These are phyloP conservation scores for Coenonympha arcania DNA, from an alignment of 2,888 invertebrate genomes.

Conservation along the genomic window DNA sequence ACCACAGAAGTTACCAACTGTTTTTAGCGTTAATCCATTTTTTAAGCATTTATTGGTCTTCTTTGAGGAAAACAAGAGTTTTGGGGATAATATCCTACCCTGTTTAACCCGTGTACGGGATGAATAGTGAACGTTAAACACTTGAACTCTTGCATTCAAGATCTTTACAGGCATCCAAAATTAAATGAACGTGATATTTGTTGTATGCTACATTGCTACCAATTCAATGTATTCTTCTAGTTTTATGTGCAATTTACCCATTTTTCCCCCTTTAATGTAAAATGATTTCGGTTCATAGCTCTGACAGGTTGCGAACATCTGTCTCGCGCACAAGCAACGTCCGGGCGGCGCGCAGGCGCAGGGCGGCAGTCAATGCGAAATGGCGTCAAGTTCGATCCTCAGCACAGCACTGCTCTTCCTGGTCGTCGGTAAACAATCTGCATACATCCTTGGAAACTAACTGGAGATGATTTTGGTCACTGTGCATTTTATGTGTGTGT, in stretches of 20 bases:
- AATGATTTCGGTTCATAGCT: background rate
- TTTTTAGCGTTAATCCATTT: no score
- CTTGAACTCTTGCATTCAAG: no score
- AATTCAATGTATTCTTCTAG: background rate
- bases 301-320: slow-evolving; percentile 19
- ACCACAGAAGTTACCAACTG: background rate
- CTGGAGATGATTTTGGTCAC: no score
- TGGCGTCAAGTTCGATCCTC: slow-evolving; percentile 37
- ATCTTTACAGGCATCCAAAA: no score
- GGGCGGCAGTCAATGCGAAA: slow-evolving; percentile 32
- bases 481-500: no score
- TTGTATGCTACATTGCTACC: background rate
- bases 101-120: no score
- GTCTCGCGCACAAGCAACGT: slow-evolving; percentile 8
- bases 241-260: background rate
- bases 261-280: no score
- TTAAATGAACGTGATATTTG: no score
- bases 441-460: background rate
- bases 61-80: no score
- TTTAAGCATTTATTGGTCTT: no score
- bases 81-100: no score
- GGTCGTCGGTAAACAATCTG: slow-evolving; percentile 29
- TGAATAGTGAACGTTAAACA: no score
- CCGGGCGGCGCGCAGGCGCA: background rate
- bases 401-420: slow-evolving; percentile 34